These are phyloP conservation scores for Urechis unicinctus DNA, from an alignment of 2,888 invertebrate genomes.

Conservation along the genomic window DNA sequence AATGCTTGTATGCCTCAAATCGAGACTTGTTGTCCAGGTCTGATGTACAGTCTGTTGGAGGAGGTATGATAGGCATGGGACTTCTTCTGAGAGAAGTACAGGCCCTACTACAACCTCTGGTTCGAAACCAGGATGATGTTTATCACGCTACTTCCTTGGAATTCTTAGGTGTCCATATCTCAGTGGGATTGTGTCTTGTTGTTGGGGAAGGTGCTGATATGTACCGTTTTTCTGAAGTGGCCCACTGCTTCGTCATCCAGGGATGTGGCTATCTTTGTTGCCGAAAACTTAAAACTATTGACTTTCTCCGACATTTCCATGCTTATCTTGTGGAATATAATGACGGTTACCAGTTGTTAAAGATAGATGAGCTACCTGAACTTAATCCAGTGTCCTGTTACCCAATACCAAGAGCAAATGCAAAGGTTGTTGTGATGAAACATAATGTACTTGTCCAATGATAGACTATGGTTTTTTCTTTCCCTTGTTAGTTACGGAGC, in stretches of 20 bases:
- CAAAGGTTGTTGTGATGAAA: not conserved
- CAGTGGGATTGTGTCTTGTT: not conserved
- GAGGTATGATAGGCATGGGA: too few species aligned
- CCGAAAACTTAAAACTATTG: not conserved
- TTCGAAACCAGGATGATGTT: not conserved
- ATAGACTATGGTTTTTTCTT: too few species aligned
- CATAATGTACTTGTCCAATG: too few species aligned
- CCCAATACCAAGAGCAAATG: too few species aligned
- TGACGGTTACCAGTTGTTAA: not conserved
- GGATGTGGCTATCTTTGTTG: not conserved
- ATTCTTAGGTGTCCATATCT: not conserved
- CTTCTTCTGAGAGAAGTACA: too few species aligned
- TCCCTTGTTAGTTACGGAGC: too few species aligned
- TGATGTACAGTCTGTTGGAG: too few species aligned
- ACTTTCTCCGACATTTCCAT: not conserved
- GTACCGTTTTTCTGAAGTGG: not conserved
- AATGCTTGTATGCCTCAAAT: not conserved
- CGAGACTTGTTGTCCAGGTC: too few species aligned
- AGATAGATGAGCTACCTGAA: not conserved
- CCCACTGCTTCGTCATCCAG: not conserved
- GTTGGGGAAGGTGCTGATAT: not conserved
- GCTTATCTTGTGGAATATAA: not conserved
- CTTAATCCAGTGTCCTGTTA: not conserved
- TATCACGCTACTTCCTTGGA: not conserved
- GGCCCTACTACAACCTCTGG: too few species aligned